Base-by-base conservation (phyloP, 2,797 vertebrate species). In the Takifugu rubripes region DNA sequence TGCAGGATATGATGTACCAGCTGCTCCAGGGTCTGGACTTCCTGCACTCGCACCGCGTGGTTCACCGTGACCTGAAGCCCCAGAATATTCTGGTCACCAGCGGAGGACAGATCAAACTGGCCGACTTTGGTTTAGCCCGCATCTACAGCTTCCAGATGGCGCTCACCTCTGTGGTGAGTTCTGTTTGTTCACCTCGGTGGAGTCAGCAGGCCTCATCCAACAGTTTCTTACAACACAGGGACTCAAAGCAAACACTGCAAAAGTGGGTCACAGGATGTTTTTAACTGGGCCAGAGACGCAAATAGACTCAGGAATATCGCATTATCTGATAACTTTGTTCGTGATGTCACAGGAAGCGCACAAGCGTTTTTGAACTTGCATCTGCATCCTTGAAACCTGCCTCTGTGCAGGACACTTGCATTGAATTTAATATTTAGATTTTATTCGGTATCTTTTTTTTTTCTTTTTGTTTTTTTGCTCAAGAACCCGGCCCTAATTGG, bases 131-230 rank as follows among this genome's bases (percentile, higher is more conserved):
- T 63, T 92, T 99, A 42, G 97, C 97, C 17, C 92, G 96, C 69
- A 99, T 99, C 91, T 99, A 99, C 91, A 99, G 97, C 87, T 99
- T 99, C 89, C 97, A 99, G 87, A 99, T 99, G 97, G 97, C 97
- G 50, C 95, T 99, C 70, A 99, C 97, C 68, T 99, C 97, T 55
- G 96, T 99, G 94, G 97, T 99, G 78, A 94, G 96, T 85, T 42
- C 24, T n/a, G 40, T 26, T 29, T 49, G 15, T 45, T 66, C 43
- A 15, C 58, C 25, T 43, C 49, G 49, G 31, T 60, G 17, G 64
- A 48, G 31, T 29, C 40, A 53, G 56, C 33, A 11, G 31, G 47
- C 33, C 27, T 52, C 36, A 27, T 64, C 48, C 31, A 51, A 56
- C 42, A 61, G 52, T 49, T 54, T 62, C 51, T 43, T 24, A 24